These are phyloP conservation scores for Himalopsyche kuldschensis DNA, from an alignment of 2,888 invertebrate genomes.

Conservation along the genomic window DNA sequence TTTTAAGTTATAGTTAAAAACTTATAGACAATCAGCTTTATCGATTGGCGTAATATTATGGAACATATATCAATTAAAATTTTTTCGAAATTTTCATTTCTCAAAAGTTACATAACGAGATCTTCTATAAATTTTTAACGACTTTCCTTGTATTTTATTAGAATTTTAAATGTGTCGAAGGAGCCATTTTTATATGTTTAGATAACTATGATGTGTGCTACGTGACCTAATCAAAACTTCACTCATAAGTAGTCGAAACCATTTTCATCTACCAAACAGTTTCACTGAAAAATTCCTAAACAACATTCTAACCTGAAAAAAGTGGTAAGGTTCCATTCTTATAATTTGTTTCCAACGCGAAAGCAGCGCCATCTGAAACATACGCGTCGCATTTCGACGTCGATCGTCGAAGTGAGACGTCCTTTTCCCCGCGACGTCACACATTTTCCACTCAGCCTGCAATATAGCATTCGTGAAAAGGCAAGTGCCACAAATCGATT, in stretches of 20 bases:
- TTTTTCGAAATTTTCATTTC: too few species aligned
- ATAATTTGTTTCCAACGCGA: background rate
- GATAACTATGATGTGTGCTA: background rate
- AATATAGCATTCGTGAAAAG: background rate
- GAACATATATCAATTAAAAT: too few species aligned
- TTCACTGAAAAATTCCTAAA: background rate
- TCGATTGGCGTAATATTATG: too few species aligned
- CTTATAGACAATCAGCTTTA: too few species aligned
- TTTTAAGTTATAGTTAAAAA: too few species aligned
- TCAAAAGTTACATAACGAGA: too few species aligned
- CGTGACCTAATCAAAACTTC: background rate
- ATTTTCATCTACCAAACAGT: background rate
- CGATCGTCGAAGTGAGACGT: background rate
- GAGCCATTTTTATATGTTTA: background rate
- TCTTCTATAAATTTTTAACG: too few species aligned
- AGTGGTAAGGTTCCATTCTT: background rate
- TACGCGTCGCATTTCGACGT: background rate
- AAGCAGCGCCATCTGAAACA: background rate
- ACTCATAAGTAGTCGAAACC: background rate
- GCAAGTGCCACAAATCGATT: constrained; percentile 1
- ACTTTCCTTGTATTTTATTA: too few species aligned
- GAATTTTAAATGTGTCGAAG: too few species aligned
- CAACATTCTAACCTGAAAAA: background rate
- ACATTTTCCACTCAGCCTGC: background rate
- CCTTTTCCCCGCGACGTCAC: background rate